A percentile compares a stretch with the other conserved stretches of the same genome.
phyloP scores from a whole-genome alignment of 2,113 vertebrate genomes.

The Otocyon megalotis region DNA sequence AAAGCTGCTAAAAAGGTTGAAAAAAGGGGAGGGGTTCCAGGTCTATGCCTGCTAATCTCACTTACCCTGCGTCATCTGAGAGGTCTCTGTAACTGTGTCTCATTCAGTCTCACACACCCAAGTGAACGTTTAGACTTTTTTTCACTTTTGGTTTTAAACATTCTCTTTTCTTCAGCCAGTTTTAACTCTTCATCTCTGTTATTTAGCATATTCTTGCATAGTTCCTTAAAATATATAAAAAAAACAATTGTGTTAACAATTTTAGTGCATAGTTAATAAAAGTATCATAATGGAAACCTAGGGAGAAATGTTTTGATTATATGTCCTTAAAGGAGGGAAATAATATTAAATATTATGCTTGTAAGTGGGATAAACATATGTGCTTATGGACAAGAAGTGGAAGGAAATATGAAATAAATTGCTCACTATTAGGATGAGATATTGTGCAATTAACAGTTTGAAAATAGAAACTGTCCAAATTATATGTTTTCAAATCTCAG shows the following conservation, averaged over 20 bases:
- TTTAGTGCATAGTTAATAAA: neutral
- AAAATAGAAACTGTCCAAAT: constrained; percentile 23
- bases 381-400: neutral
- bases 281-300: neutral
- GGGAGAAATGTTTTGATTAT: neutral
- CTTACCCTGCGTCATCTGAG: neutral
- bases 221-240: neutral
- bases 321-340: neutral
- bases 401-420: neutral
- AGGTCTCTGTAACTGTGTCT: neutral
- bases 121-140: neutral
- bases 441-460: neutral
- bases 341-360: neutral
- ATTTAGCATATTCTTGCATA: neutral
- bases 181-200: neutral
- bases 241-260: neutral
- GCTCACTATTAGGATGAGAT: neutral
- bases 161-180: neutral
- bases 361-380: neutral
- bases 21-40: neutral
- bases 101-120: neutral
- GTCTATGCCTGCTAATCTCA: neutral
- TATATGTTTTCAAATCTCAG: neutral
- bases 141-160: neutral
- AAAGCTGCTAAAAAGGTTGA: neutral